Conservation (phyloP, 2,113 vertebrate genomes). For the Prionailurus viverrinus region DNA sequence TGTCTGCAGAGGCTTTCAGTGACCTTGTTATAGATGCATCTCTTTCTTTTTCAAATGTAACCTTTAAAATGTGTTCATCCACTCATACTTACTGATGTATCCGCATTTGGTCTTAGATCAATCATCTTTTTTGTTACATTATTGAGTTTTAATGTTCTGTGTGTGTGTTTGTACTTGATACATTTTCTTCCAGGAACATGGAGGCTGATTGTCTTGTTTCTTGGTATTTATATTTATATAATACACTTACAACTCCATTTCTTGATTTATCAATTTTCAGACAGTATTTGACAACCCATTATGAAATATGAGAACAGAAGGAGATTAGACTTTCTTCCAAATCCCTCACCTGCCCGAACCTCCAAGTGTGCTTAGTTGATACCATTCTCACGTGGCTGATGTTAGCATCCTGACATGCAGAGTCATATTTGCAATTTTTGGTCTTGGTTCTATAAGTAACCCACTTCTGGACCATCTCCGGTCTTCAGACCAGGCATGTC, state of each 20-base stretch:
- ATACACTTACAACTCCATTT: background rate
- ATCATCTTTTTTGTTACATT: background rate
- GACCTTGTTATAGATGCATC: background rate
- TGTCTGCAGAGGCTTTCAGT: background rate
- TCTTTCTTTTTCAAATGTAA: background rate
- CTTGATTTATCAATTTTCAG: background rate
- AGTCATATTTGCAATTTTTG: background rate
- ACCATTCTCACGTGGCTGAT: background rate
- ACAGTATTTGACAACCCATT: background rate
- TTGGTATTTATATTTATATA: background rate
- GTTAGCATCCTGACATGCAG: background rate
- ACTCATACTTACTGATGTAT: background rate
- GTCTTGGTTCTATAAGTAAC: background rate
- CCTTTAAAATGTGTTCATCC: conserved; percentile 3
- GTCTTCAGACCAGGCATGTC: background rate
- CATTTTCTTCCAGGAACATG: background rate
- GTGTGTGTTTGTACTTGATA: background rate
- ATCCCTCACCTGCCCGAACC: background rate
- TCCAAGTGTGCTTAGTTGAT: background rate
- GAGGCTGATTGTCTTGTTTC: background rate
- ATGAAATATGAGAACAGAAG: background rate
- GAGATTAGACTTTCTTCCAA: background rate
- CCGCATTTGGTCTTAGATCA: background rate
- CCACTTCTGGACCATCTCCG: background rate
- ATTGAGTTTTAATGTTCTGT: background rate